phyloP scores from a whole-genome alignment of 2,888 invertebrate species.

The Drosophila barbarae region DNA sequence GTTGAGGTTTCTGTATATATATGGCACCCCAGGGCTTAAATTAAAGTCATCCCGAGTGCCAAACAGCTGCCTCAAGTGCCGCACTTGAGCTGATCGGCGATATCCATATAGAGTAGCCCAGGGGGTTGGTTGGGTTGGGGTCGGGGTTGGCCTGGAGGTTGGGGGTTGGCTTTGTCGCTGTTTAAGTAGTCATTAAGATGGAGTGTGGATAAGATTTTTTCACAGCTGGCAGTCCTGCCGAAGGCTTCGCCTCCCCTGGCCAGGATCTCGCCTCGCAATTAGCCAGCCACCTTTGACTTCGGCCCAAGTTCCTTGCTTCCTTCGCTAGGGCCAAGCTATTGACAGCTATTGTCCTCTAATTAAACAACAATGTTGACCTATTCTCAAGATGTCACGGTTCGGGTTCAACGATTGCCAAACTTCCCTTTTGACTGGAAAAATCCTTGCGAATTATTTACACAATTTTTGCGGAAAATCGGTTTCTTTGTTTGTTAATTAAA shows the following conservation, averaged over 20 bases:
- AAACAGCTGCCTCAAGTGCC: constrained; percentile 55
- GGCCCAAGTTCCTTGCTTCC: constrained; percentile 19
- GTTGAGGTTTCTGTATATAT: constrained; percentile 70
- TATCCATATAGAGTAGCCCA: constrained; percentile 4
- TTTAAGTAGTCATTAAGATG: constrained; percentile 73
- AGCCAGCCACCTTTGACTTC: constrained; percentile 53
- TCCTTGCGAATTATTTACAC: constrained; percentile 24
- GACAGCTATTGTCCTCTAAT: constrained; percentile 71
- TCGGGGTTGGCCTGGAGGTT: constrained; percentile 8
- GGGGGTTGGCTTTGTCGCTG: constrained; percentile 49
- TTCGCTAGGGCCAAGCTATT: constrained; percentile 46
- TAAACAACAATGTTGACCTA: constrained; percentile 72
- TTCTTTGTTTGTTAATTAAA: constrained; percentile 68
- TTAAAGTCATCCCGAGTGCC: constrained; percentile 55
- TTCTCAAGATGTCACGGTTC: constrained; percentile 61
- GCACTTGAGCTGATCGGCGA: constrained; percentile 43
- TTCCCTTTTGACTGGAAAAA: constrained; percentile 38
- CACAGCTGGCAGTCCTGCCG: constrained; percentile 56
- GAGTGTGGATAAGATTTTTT: constrained; percentile 67
- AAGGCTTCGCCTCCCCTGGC: constrained; percentile 5
- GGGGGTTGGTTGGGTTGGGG: constrained; percentile 32
- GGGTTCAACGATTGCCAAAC: constrained; percentile 48
- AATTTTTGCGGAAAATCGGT: constrained; percentile 37
- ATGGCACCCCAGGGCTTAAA: constrained; percentile 71
- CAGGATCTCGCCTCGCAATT: constrained; percentile 37